These are phyloP conservation scores for Neopipo cinnamomea DNA, from an alignment of 2,113 vertebrate species.

Conservation along the genomic window DNA sequence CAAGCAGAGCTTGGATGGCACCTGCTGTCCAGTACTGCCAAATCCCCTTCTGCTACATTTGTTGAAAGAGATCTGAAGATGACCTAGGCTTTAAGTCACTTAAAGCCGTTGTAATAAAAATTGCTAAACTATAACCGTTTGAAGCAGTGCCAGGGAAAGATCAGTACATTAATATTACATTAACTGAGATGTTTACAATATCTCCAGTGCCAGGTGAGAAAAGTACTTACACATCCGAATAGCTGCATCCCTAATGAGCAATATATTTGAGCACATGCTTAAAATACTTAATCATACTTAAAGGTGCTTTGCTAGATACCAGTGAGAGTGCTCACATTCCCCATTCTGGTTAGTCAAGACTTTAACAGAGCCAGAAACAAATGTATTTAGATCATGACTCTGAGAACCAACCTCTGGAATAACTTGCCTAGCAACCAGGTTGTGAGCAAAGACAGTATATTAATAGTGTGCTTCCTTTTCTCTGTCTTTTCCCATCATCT, in stretches of 20 bases:
- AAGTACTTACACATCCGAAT: not conserved
- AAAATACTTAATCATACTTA: constrained; percentile 17
- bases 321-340: not conserved
- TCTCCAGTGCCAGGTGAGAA: not conserved
- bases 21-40: not conserved
- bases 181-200: not conserved
- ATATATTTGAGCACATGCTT: not conserved
- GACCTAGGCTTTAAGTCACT: not conserved
- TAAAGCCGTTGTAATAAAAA: not conserved
- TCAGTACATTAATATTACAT: not conserved
- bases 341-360: constrained; percentile 28
- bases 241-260: not conserved
- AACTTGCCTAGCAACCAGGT: constrained; percentile 28
- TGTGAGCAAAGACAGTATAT: not conserved
- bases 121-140: not conserved
- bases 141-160: not conserved
- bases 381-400: constrained; percentile 25
- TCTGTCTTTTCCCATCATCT: not conserved
- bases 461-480: not conserved
- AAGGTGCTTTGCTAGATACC: constrained; percentile 13
- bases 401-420: constrained; percentile 39
- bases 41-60: not conserved
- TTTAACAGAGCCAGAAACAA: constrained; percentile 20
- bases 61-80: not conserved
- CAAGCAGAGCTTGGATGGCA: not conserved